These are phyloP conservation scores for Nomada ruficornis DNA, from an alignment of 2,888 invertebrate species.

Conservation along the genomic window DNA sequence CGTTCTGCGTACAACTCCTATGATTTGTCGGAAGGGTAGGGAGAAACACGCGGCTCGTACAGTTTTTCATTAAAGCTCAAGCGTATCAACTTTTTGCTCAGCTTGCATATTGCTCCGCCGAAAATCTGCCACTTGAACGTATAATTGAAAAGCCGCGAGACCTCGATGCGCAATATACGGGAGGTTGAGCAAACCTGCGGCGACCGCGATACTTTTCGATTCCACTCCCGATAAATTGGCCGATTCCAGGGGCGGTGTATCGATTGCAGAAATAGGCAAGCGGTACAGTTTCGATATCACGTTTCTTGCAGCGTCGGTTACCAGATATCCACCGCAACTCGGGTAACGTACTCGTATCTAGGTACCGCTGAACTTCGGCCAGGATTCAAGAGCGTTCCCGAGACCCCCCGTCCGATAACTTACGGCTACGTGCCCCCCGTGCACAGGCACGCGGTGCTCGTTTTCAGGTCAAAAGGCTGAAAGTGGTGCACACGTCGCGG, in stretches of 20 bases:
- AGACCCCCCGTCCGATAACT: constrained; percentile 49
- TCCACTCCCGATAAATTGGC: not conserved
- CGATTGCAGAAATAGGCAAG: not conserved
- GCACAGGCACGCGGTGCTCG: constrained; percentile 32
- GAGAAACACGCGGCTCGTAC: not conserved
- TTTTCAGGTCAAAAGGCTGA: constrained; percentile 72
- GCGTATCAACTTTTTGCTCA: not conserved
- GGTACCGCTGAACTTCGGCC: constrained; percentile 49
- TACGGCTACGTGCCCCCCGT: constrained; percentile 61
- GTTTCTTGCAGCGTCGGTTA: constrained; percentile 27
- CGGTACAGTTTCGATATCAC: constrained; percentile 22
- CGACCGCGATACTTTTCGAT: constrained; percentile 18
- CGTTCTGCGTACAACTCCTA: constrained; percentile 4
- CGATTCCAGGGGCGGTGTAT: not conserved
- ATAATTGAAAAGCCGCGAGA: not conserved
- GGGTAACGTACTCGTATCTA: constrained; percentile 11
- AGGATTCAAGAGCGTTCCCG: constrained; percentile 60
- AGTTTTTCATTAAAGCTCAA: constrained; percentile 13
- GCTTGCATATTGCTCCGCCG: not conserved
- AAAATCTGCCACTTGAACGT: constrained; percentile 9
- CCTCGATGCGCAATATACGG: not conserved
- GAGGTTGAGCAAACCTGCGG: not conserved
- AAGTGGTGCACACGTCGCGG: constrained; percentile 64
- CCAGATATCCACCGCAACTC: not conserved
- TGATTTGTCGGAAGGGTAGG: not conserved